A percentile compares a stretch with the other conserved stretches of the same genome.
These are phyloP conservation scores for Synergus laeviventris DNA, from an alignment of 2,888 invertebrate species.

Conservation along the genomic window DNA sequence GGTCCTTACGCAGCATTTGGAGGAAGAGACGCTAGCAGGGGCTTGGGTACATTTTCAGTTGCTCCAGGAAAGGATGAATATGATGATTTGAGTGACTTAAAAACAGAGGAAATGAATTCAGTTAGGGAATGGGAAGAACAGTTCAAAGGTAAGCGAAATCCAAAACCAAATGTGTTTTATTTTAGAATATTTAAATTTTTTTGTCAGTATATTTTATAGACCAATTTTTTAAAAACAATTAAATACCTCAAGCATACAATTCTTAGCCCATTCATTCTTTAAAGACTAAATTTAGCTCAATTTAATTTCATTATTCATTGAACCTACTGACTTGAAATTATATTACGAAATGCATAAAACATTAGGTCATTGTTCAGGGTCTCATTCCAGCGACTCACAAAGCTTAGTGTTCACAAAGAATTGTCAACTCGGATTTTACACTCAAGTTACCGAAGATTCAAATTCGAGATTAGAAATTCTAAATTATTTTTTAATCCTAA, in stretches of 20 bases:
- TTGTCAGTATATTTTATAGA: neutral
- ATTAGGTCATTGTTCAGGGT: slow-evolving; percentile 57
- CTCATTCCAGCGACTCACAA: slow-evolving; percentile 31
- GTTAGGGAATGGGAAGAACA: slow-evolving; percentile 98
- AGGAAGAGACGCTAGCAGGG: slow-evolving; percentile 96
- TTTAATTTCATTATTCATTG: slow-evolving; percentile 2
- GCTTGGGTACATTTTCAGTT: slow-evolving; percentile 94
- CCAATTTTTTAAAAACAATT: neutral
- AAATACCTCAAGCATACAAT: neutral
- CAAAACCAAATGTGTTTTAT: neutral
- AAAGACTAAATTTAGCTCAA: neutral
- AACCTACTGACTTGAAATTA: slow-evolving; percentile 41
- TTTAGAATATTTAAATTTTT: too few relatives aligned
- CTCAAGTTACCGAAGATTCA: neutral
- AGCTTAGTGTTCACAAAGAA: slow-evolving; percentile 33
- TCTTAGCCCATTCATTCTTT: neutral
- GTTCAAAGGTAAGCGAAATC: slow-evolving; percentile 86
- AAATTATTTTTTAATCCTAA: neutral
- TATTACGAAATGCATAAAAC: slow-evolving; percentile 47
- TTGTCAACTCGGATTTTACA: slow-evolving; percentile 14
- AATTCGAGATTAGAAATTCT: neutral
- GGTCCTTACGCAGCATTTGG: slow-evolving; percentile 97
- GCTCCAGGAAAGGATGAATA: slow-evolving; percentile 89
- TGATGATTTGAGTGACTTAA: slow-evolving; percentile 96
- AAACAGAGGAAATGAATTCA: slow-evolving; percentile 95